A percentile compares a stretch with the other conserved stretches of the same genome.
Conservation (phyloP, 2,888 invertebrate species). For the Cyclophora punctaria region DNA sequence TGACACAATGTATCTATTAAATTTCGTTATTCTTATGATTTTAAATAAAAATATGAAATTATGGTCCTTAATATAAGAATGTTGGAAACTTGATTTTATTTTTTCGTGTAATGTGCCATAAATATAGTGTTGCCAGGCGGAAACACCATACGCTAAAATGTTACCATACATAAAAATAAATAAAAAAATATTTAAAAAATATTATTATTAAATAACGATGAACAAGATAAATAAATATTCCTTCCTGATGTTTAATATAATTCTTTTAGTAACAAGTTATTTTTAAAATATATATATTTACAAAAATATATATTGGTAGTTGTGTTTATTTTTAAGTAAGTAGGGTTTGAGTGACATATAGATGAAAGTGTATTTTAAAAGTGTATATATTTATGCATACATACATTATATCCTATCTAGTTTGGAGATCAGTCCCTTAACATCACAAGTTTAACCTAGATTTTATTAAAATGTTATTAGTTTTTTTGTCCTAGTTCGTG, state of each 20-base stretch:
- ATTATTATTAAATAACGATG: not conserved
- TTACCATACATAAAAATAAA: constrained; percentile 55
- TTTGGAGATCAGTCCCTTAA: too few relatives aligned
- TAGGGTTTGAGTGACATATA: constrained; percentile 27
- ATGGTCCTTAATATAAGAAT: constrained; percentile 71
- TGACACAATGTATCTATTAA: too few relatives aligned
- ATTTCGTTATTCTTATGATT: constrained; percentile 17
- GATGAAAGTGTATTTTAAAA: too few relatives aligned
- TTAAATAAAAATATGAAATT: constrained; percentile 20
- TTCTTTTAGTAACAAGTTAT: constrained; percentile 57
- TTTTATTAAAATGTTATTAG: too few relatives aligned
- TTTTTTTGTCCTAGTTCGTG: too few relatives aligned
- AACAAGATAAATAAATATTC: constrained; percentile 17
- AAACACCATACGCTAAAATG: constrained; percentile 62
- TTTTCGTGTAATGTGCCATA: constrained; percentile 66
- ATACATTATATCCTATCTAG: too few relatives aligned
- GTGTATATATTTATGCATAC: too few relatives aligned
- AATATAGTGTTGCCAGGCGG: constrained; percentile 61
- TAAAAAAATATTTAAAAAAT: constrained; percentile 35
- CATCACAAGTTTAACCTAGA: too few relatives aligned
- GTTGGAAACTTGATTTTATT: constrained; percentile 36
- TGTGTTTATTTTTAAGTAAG: constrained; percentile 55
- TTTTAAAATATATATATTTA: constrained; percentile 48
- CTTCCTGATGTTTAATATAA: constrained; percentile 63
- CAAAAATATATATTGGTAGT: constrained; percentile 50